A percentile compares a stretch with the other conserved stretches of the same genome.
Conservation (phyloP, 2,113 vertebrate genomes). For the Cynoglossus semilaevis region DNA sequence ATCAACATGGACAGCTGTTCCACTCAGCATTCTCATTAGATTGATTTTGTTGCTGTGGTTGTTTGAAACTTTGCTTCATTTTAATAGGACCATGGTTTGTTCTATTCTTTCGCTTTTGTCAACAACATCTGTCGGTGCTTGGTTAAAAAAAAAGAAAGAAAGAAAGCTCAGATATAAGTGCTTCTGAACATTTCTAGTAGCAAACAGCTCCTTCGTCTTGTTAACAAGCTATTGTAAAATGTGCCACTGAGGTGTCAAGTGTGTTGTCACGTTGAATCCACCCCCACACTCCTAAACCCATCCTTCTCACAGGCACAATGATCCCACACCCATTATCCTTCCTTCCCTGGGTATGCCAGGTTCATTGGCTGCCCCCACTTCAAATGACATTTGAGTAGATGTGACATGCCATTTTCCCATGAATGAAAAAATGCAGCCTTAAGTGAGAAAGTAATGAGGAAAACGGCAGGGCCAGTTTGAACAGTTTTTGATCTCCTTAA, state of each 20-base stretch:
- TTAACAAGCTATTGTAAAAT: constrained; percentile 48
- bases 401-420: constrained; percentile 32
- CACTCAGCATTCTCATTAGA: constrained; percentile 61
- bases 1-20: constrained; percentile 67
- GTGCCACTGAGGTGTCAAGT: constrained; percentile 19
- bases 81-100: constrained; percentile 44
- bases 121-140: constrained; percentile 69
- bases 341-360: constrained; percentile 17
- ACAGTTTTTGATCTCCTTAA: constrained; percentile 8
- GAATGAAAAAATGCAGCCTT: constrained; percentile 36
- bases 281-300: not conserved
- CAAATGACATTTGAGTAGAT: constrained; percentile 34
- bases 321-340: constrained; percentile 18
- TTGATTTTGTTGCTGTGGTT: constrained; percentile 56
- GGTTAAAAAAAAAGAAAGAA: not conserved
- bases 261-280: constrained; percentile 17
- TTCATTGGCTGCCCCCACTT: constrained; percentile 38
- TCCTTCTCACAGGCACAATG: not conserved
- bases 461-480: not conserved
- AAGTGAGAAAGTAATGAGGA: constrained; percentile 22
- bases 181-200: constrained; percentile 25
- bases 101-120: constrained; percentile 49
- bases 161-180: not conserved
- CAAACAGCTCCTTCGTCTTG: constrained; percentile 19
- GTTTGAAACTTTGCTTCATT: constrained; percentile 59